Percentiles rank a stretch among this genome's conserved stretches.
phyloP scores from a whole-genome alignment of 1,140 invertebrate genomes.

The Lordiphosa stackelbergi region DNA sequence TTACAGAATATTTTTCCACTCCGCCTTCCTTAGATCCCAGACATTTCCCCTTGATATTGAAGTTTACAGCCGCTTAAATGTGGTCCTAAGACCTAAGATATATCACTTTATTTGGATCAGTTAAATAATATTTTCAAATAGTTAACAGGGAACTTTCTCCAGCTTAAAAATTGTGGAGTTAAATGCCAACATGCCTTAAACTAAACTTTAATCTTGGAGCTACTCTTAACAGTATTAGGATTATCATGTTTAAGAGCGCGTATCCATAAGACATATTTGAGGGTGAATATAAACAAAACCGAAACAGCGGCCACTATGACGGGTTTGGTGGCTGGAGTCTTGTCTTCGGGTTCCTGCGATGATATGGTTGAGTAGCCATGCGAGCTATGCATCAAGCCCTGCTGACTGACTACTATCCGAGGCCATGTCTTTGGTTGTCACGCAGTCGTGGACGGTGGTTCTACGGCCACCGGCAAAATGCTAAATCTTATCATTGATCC shows the following conservation, averaged over 20 bases:
- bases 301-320: constrained; percentile 1
- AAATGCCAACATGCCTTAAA: no score
- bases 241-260: not conserved
- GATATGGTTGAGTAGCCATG: constrained; percentile 14
- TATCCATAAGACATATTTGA: constrained; percentile 46
- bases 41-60: no score
- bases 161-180: no score
- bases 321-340: not conserved
- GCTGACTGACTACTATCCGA: constrained; percentile 14
- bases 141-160: no score
- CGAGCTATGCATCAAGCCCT: not conserved
- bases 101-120: no score
- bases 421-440: constrained; percentile 50
- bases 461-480: constrained; percentile 77
- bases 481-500: constrained; percentile 80
- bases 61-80: no score
- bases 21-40: no score
- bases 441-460: constrained; percentile 2
- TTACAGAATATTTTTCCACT: no score
- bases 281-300: constrained; percentile 26
- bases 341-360: not conserved
- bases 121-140: no score
- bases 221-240: not conserved
- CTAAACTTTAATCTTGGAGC: no score
- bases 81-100: no score